phyloP scores from a whole-genome alignment of 2,113 vertebrate species.

The Eonycteris spelaea region DNA sequence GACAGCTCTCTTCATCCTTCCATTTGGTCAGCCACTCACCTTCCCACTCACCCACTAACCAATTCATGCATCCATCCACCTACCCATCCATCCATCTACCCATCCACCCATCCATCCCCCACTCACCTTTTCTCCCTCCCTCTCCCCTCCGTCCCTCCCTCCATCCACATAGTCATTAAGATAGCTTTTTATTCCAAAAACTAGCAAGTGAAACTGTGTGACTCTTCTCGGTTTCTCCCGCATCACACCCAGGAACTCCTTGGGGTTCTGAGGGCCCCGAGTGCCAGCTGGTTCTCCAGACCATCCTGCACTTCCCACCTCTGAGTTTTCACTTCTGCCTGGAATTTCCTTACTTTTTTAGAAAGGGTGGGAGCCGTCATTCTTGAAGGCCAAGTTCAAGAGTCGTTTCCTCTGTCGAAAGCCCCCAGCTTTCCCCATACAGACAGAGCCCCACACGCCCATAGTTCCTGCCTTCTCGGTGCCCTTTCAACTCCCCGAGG shows the following conservation, averaged over 20 bases:
- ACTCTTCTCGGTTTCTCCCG: not conserved
- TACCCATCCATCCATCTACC: not conserved
- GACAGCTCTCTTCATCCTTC: too few relatives aligned
- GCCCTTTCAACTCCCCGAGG: not conserved
- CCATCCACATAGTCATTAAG: not conserved
- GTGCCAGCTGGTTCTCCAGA: not conserved
- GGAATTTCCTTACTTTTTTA: not conserved
- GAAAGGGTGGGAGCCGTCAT: not conserved
- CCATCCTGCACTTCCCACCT: not conserved
- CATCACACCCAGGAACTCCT: not conserved
- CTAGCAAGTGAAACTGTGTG: not conserved
- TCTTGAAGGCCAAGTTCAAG: not conserved
- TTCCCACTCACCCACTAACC: not conserved
- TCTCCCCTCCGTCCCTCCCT: not conserved
- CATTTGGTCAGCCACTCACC: not conserved
- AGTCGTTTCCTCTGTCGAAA: not conserved
- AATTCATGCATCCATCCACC: not conserved
- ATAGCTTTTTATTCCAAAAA: not conserved
- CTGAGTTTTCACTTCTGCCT: not conserved
- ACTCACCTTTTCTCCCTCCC: not conserved
- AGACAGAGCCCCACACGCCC: fast-evolving
- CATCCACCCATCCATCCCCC: not conserved
- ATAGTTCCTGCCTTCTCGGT: not conserved
- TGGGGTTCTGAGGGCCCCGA: not conserved
- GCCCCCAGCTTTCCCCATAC: fast-evolving